Percentiles rank a stretch among this genome's conserved stretches.
Evolutionary conservation across 2,888 invertebrate genomes (phyloP).

Genomic region (Meiosimyza platycephala): DNA sequence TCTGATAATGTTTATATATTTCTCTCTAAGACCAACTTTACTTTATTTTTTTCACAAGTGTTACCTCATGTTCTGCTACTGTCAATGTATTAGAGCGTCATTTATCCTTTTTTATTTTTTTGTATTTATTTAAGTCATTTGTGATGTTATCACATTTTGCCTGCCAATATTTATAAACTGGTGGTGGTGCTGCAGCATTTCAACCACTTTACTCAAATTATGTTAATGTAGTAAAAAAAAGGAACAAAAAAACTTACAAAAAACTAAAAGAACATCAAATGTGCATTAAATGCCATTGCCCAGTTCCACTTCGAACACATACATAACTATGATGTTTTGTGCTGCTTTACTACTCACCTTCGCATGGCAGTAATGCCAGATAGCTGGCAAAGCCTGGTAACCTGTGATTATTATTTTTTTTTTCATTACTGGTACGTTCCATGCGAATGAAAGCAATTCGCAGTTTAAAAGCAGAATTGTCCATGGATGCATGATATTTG

Average conservation of each 20-base stretch:
- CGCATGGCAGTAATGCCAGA: neutral
- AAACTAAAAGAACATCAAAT: conserved; percentile 32
- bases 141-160: neutral
- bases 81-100: too few species aligned
- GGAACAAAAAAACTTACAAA: neutral
- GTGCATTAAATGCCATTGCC: conserved; percentile 32
- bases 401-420: conserved; percentile 28
- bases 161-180: neutral
- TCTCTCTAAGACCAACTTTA: too few species aligned
- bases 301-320: neutral
- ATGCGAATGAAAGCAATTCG: conserved; percentile 26
- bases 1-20: too few species aligned
- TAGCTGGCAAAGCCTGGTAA: conserved; percentile 15
- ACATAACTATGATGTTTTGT: neutral
- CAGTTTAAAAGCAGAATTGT: conserved; percentile 31
- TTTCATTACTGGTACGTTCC: neutral
- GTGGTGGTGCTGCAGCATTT: neutral
- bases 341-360: neutral
- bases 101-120: neutral
- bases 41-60: too few species aligned
- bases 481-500: neutral
- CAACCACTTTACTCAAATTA: conserved; percentile 22
- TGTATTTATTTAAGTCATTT: neutral
- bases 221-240: conserved; percentile 14
- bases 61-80: too few species aligned